Conservation (phyloP, 2,113 vertebrate species). For the Genyomyrus donnyi region DNA sequence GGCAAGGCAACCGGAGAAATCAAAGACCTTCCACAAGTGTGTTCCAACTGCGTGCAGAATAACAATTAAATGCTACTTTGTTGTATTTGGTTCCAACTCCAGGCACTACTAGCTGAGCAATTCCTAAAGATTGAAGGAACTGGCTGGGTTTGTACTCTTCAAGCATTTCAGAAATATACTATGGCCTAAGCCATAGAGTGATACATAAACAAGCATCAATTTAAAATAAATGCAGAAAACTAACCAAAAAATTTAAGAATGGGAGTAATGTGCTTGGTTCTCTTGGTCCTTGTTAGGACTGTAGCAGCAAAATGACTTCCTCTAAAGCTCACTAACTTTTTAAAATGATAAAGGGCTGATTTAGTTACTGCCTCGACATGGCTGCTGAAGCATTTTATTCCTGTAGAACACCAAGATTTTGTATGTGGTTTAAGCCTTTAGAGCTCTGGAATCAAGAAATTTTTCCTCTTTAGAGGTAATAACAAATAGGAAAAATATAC, state of each 20-base stretch:
- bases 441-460: neutral
- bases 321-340: neutral
- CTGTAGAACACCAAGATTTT: neutral
- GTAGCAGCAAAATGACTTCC: neutral
- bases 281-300: neutral
- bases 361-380: neutral
- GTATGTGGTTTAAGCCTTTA: neutral
- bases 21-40: neutral
- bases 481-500: neutral
- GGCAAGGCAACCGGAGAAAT: neutral
- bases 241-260: neutral
- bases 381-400: neutral
- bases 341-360: neutral
- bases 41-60: neutral
- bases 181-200: neutral
- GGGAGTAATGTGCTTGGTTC: neutral
- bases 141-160: neutral
- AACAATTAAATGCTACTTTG: neutral
- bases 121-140: neutral
- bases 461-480: neutral
- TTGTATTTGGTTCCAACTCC: neutral
- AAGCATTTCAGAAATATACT: neutral
- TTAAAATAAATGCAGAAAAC: neutral
- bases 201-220: neutral
- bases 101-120: neutral